Base-by-base conservation (phyloP, 2,888 invertebrate species). In the Dryococelus australis region DNA sequence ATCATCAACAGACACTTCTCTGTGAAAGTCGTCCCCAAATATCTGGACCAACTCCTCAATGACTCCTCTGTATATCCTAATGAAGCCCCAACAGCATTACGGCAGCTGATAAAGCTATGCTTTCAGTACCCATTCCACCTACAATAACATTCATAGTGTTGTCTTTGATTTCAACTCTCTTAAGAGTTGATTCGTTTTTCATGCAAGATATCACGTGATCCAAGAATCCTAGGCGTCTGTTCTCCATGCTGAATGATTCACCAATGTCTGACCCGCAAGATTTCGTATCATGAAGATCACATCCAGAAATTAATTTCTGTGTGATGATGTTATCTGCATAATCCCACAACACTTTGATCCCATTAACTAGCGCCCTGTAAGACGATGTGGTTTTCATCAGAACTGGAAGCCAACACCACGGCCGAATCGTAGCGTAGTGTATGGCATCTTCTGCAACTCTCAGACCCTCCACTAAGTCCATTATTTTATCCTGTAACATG, bases 11-110 rank as follows among this genome's bases (percentile, higher is more conserved):
- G 89, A 88, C 6, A 87, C 87, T 10, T 85, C 47, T 12, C 85
- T n/a, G 51, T 88, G 81, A 2, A 85, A 24, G 9, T 87, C 87
- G 24, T 88, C 88, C 0, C 88, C 88, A 1, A 88, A 89, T 4
- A 89, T 86, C 24, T 24, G 84, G 20, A 87, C 87, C 81, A 88
- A 84, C 28, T 89, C 89, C 53, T 87, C 86, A 3, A 86, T 27
- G 0, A 89, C 89, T 85, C 88, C 89, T 88, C 81, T 90, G 89
- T 8, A 89, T 80, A 13, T 89, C 87, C 53, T 87, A 88, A 83
- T 90, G 88, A 43, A 89, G 86, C 10, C 89, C 90, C 51, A 90
- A 84, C 86, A 90, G 85, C 51, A 89, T 83, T 20, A 89, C 80
- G 12, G 87, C 79, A 81, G 10, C 20, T 24, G 65, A 65, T 16